phyloP scores from a whole-genome alignment of 2,113 vertebrate species.

The Pyxicephalus adspersus region DNA sequence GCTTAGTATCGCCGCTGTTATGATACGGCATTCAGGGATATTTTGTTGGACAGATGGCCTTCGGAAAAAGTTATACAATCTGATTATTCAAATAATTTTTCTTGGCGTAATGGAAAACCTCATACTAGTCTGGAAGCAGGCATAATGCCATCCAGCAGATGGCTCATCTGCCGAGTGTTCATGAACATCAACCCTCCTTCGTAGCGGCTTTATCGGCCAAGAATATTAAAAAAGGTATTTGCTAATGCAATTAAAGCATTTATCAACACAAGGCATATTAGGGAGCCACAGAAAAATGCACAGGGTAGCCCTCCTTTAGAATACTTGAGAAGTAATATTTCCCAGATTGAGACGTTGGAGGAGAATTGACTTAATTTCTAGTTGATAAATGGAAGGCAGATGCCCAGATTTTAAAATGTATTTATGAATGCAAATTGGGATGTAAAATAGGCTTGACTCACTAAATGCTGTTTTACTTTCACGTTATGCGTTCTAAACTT shows the following conservation, averaged over 20 bases:
- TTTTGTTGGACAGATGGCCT: conserved; percentile 49
- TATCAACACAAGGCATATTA: conserved; percentile 25
- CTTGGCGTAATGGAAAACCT: conserved; percentile 34
- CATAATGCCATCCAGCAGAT: conserved; percentile 47
- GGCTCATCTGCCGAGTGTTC: conserved; percentile 35
- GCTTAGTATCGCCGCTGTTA: conserved; percentile 22
- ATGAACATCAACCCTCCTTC: conserved; percentile 44
- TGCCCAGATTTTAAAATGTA: too few relatives aligned
- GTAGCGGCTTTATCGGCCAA: conserved; percentile 33
- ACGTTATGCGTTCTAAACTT: too few relatives aligned
- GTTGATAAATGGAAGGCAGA: too few relatives aligned
- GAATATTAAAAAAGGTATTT: conserved; percentile 53
- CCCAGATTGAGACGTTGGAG: neutral
- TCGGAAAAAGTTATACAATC: conserved; percentile 48
- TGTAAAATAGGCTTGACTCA: too few relatives aligned
- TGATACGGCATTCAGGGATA: conserved; percentile 27
- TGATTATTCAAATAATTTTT: conserved; percentile 55
- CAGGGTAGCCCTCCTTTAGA: neutral
- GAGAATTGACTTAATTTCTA: neutral
- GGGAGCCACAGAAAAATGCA: conserved; percentile 1
- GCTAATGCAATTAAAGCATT: conserved; percentile 48
- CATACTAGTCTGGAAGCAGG: conserved; percentile 30
- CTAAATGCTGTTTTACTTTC: too few relatives aligned
- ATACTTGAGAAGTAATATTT: neutral
- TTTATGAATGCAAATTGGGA: too few relatives aligned